These are phyloP conservation scores for Podarcis lilfordi DNA, from an alignment of 2,797 vertebrate species.

Conservation along the genomic window DNA sequence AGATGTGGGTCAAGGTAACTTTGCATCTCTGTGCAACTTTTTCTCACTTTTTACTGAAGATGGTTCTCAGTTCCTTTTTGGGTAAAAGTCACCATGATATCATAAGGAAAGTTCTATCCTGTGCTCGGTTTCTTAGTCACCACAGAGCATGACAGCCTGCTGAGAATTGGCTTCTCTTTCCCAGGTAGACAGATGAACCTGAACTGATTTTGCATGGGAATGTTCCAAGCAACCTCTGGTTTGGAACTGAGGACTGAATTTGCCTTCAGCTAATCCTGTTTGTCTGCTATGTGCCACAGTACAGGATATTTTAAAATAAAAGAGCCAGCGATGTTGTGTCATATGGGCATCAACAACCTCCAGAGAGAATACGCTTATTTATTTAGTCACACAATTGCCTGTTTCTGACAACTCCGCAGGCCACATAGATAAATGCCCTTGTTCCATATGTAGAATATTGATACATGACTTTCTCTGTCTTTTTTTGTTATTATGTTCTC, in stretches of 20 bases:
- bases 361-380: neutral
- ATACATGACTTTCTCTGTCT: neutral
- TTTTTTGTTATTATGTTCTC: neutral
- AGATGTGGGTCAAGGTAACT: neutral
- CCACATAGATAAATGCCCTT: neutral
- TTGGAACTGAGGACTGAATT: conserved; percentile 2
- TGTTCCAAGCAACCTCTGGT: neutral
- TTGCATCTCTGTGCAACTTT: neutral
- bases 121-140: neutral
- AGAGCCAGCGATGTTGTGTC: neutral
- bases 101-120: neutral
- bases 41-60: neutral
- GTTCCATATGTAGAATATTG: neutral
- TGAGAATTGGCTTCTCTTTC: neutral
- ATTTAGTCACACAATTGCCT: neutral
- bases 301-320: neutral
- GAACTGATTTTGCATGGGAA: neutral
- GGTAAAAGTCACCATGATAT: neutral
- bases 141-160: neutral
- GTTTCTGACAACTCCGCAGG: neutral
- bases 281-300: neutral
- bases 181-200: neutral
- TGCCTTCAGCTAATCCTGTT: neutral
- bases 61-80: neutral
- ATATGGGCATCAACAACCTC: neutral